These are phyloP conservation scores for Dorcus hopei DNA, from an alignment of 2,888 invertebrate species.

Conservation along the genomic window DNA sequence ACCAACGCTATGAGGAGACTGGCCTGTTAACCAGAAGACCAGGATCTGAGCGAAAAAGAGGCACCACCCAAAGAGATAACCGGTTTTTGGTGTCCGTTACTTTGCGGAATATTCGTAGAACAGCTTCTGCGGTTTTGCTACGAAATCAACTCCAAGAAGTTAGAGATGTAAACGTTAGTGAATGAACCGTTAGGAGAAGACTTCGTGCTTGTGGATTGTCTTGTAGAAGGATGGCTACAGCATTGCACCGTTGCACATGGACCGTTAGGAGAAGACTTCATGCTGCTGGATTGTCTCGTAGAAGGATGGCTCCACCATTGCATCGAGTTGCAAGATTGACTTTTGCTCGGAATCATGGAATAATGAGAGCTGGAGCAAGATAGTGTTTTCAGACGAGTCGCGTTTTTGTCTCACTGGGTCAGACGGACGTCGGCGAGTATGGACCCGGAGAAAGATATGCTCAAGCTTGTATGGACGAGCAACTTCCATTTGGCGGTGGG, in stretches of 20 bases:
- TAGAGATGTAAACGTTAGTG: too few species aligned
- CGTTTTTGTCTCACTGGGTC: conserved; percentile 12
- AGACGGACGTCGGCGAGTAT: conserved; percentile 9
- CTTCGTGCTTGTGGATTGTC: conserved; percentile 9
- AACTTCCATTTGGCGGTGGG: background rate
- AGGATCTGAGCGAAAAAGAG: conserved; percentile 17
- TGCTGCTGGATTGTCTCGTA: background rate
- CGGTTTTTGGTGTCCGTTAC: conserved; percentile 12
- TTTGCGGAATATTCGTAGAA: conserved; percentile 12
- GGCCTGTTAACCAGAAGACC: conserved; percentile 7
- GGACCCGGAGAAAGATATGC: conserved; percentile 10
- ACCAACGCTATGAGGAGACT: conserved; percentile 9
- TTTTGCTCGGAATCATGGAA: conserved; percentile 7
- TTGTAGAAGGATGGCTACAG: too few species aligned
- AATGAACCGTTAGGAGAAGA: conserved; percentile 19
- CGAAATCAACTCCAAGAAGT: conserved; percentile 12
- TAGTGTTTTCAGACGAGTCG: conserved; percentile 20
- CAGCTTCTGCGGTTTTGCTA: conserved; percentile 16
- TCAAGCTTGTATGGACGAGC: background rate
- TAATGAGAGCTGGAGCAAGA: conserved; percentile 18
- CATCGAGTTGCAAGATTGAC: too few species aligned
- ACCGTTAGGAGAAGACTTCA: conserved; percentile 21
- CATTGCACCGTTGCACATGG: too few species aligned
- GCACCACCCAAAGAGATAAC: conserved; percentile 18
- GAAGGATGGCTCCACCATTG: too few species aligned